phyloP scores from a whole-genome alignment of 64 coral and sea anemone species.

The Acropora yongei region DNA sequence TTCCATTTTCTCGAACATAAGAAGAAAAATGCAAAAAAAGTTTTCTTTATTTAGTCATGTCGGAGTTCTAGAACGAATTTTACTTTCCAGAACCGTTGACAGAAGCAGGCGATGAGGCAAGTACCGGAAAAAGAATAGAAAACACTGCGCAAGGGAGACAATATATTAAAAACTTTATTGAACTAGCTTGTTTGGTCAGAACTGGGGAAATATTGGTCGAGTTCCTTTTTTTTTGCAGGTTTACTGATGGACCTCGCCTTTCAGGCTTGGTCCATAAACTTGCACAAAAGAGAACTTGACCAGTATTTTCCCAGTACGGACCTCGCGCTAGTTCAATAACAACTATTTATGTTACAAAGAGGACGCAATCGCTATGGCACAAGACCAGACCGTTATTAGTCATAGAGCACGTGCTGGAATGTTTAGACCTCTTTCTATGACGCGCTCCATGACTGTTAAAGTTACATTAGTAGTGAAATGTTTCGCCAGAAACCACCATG shows the following conservation, averaged over 20 bases:
- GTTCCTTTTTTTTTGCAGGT: background rate
- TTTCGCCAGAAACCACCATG: too few species aligned
- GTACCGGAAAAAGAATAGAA: background rate
- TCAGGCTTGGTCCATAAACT: background rate
- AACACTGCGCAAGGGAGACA: background rate
- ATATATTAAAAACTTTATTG: too few species aligned
- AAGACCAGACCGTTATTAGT: too few species aligned
- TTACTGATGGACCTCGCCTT: background rate
- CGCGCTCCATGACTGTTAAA: too few species aligned
- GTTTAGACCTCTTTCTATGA: too few species aligned
- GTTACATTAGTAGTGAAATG: too few species aligned
- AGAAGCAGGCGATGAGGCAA: background rate
- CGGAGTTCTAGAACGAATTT: background rate
- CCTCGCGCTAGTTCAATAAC: background rate
- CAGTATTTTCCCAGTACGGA: background rate
- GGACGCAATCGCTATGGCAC: too few species aligned
- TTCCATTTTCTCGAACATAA: background rate
- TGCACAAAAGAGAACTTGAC: background rate
- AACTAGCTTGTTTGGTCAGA: background rate
- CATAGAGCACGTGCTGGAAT: too few species aligned
- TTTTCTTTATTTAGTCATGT: background rate
- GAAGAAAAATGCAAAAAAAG: background rate
- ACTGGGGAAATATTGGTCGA: background rate
- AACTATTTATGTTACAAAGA: background rate
- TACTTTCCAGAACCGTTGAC: background rate